Evolutionary conservation across 1,140 invertebrate genomes (phyloP), one percentile per base, ranked within the genome.

Genomic region (Bathynomus jamesi): DNA sequence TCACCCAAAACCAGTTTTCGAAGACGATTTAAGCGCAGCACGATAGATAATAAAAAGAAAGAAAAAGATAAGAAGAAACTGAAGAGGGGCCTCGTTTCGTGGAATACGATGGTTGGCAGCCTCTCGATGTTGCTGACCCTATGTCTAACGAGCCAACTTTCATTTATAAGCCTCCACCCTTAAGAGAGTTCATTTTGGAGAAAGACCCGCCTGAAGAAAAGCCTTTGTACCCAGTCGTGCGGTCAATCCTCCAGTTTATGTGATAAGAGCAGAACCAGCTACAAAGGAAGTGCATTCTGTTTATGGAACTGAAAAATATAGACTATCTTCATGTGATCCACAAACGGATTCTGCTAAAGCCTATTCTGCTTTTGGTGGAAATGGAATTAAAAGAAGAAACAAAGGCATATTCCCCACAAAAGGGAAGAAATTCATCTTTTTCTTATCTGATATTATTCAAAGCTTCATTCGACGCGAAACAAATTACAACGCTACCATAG

Each of bases 231-330:
- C 75, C 75, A 0, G 72, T 4, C 31, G 61, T 4, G 71, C 75
- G 1, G 72, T 73, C 25, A 76, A 76, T 28, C 75, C 75, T 10
- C 64, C 75, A 28, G 75, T 76, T 30, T 76, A 68, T 24, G 75
- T n/a, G n/a, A 66, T 76, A 28, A 68, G 75, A 53, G 66, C 69
- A 30, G 72, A 76, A 60, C 61, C 62, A 27, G 25, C 46, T 28
- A 28, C 73, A 53, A 67, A 71, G 11, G 75, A 76, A 63, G 32
- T 69, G 7, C 69, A 76, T 24, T 63, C 72, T 5, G 69, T 76
- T 53, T 76, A 76, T 61, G 75, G 75, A 10, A 76, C 75, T 7
- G 75, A 76, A 53, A 76, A 76, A 28, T 46, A 73, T 24, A 65
- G 74, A 28, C 74, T 73, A 61, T 71, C 71, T 25, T 72, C 73